Evolutionary conservation across 2,888 invertebrate genomes (phyloP), one percentile per base, ranked within the genome.

Genomic region (Slavum lentiscoides): DNA sequence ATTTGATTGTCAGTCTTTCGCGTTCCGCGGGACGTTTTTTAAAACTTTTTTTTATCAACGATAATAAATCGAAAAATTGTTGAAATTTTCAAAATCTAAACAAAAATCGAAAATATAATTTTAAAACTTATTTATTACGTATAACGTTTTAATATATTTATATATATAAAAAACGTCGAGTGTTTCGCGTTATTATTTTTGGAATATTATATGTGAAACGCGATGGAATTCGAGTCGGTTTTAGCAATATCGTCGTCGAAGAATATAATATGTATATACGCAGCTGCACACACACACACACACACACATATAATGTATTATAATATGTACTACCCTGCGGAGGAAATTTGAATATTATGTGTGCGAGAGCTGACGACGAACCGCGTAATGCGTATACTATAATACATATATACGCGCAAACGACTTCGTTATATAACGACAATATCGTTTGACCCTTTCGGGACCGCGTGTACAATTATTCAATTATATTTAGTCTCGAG

Each of bases 371-470:
- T 49, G 61, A 21, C 43, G 21, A 49, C 4, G 4, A 30, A 1
- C 4, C 30, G 49, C 49, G 8, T 13, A 13, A 49, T 49, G 13
- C 15, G 8, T 13, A 13, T 49, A 49, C 1, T 49, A 49, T 9
- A 3, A 39, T 39, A 39, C 39, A 39, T 11, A 49, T 49, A 49
- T 49, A 43, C 19, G 68, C 43, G 67, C 75, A 76, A 76, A 76
- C 76, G 76, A 76, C 76, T 76, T 49, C 23, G 76, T 69, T 77
- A 30, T 4, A 77, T 77, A 74, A 76, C 77, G 77, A 77, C 77
- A 68, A 68, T 76, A 76, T 76, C 59, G 77, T 77, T 77, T 77
- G 77, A 69, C 77, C 77, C 77, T 61, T 43, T 43, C 62, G 62
- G 37, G 76, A 62, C 77, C 68, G 30, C 77, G 61, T 58, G 74